Conservation (phyloP, 2,797 vertebrate genomes). For the Cryptoprocta ferox region DNA sequence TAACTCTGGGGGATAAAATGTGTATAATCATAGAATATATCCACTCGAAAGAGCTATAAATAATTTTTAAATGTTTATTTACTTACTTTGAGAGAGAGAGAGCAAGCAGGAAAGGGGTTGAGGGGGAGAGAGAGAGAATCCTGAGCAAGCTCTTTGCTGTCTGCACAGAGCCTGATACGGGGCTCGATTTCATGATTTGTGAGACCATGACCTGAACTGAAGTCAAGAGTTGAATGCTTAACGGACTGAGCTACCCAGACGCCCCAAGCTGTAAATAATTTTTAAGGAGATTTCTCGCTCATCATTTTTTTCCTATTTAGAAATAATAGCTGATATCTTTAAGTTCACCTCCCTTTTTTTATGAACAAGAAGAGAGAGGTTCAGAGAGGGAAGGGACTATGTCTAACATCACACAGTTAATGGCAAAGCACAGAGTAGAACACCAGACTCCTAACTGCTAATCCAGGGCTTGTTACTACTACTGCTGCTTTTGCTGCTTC, state of each 20-base stretch:
- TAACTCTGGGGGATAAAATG: not conserved
- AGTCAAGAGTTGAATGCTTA: too few species aligned
- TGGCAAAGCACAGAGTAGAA: not conserved
- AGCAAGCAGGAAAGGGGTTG: too few species aligned
- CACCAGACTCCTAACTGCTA: not conserved
- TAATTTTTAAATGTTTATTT: not conserved
- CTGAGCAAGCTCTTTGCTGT: too few species aligned
- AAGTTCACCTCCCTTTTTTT: not conserved
- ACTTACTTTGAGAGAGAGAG: too few species aligned
- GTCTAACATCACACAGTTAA: not conserved
- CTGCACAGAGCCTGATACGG: too few species aligned
- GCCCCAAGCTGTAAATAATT: too few species aligned
- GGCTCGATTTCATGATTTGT: too few species aligned
- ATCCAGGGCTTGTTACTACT: not conserved
- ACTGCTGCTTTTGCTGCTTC: not conserved
- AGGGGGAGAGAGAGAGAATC: too few species aligned
- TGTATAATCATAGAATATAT: not conserved
- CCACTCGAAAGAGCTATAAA: not conserved
- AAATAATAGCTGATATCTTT: not conserved
- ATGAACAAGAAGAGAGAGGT: not conserved
- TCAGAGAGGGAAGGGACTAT: not conserved
- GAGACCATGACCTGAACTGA: too few species aligned
- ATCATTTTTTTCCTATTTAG: conserved; percentile 5
- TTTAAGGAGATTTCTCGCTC: not conserved
- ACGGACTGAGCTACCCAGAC: too few species aligned